phyloP scores from a whole-genome alignment of 1,140 invertebrate species.

The Lamellibrachia luymesi region DNA sequence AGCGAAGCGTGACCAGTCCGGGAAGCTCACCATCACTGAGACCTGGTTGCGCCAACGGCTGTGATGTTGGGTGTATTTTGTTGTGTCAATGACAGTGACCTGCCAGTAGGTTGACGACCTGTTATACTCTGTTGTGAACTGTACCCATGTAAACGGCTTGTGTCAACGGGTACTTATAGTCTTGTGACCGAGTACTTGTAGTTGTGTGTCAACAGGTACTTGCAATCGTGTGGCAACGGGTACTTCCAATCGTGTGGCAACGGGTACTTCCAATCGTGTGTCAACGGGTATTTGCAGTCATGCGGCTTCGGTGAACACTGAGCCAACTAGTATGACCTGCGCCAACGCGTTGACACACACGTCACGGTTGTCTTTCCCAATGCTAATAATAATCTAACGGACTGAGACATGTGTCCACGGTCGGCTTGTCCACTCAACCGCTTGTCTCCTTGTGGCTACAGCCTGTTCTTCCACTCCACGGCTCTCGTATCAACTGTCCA shows the following conservation, averaged over 20 bases:
- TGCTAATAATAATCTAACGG: not conserved
- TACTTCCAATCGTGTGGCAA: not conserved
- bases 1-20: constrained; percentile 50
- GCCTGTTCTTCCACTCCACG: not conserved
- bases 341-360: not conserved
- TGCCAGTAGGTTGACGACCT: not conserved
- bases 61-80: not conserved
- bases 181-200: not conserved
- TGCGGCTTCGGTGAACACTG: not conserved
- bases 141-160: not conserved
- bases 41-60: constrained; percentile 14
- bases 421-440: not conserved
- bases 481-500: not conserved
- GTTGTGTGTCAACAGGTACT: not conserved
- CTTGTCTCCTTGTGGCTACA: not conserved
- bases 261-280: not conserved
- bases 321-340: not conserved
- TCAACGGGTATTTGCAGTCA: not conserved
- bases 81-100: not conserved
- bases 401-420: not conserved
- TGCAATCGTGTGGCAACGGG: not conserved
- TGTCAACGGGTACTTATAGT: not conserved
- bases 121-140: not conserved
- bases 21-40: constrained; percentile 48
- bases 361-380: not conserved